Conservation (phyloP, 2,797 vertebrate species). For the Alexandromys oeconomus region DNA sequence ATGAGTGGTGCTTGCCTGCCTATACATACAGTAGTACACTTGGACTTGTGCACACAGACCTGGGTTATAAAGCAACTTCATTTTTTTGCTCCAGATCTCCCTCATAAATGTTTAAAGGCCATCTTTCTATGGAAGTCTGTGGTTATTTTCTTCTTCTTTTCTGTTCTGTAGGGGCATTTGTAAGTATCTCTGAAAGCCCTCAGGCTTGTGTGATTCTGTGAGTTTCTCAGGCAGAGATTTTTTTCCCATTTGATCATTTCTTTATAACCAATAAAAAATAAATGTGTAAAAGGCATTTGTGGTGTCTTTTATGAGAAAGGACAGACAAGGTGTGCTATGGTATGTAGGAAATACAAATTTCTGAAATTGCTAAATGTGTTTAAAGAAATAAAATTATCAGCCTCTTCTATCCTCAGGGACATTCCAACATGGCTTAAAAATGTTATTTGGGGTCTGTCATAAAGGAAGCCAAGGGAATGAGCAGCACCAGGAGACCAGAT, state of each 20-base stretch:
- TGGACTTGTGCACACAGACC: background rate
- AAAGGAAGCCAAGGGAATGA: constrained; percentile 19
- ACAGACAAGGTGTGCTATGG: background rate
- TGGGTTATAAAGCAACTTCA: background rate
- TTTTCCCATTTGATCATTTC: constrained; percentile 40
- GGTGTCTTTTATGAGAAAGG: constrained; percentile 37
- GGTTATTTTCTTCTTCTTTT: background rate
- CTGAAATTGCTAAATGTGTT: constrained; percentile 35
- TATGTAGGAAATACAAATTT: constrained; percentile 42
- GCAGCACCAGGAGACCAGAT: background rate
- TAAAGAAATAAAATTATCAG: constrained; percentile 44
- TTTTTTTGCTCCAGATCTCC: background rate
- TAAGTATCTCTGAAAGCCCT: constrained; percentile 36
- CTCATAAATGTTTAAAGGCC: constrained; percentile 31
- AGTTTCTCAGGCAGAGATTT: background rate
- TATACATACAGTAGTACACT: background rate
- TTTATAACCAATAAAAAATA: background rate
- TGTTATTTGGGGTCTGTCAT: constrained; percentile 26
- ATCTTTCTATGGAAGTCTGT: background rate
- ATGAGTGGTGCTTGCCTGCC: background rate
- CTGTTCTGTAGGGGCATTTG: background rate
- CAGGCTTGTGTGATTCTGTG: background rate
- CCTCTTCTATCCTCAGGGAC: background rate
- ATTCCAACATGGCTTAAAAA: constrained; percentile 21
- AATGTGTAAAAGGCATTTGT: background rate